Evolutionary conservation across 2,888 invertebrate genomes (phyloP).

Genomic region (Neocrepidodera transversa): DNA sequence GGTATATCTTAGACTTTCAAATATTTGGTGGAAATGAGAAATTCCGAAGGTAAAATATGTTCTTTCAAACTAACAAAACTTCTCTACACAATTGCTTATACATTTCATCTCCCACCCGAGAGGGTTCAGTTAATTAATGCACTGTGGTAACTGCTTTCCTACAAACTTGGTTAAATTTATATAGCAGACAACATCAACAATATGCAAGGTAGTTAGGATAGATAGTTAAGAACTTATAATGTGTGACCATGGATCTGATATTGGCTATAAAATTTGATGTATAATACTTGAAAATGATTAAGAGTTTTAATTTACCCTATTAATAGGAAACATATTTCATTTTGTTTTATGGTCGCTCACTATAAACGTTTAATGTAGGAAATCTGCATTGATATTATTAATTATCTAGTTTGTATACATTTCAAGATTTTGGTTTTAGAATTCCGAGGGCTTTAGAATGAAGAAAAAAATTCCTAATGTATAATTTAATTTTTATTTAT

Average conservation of each 20-base stretch:
- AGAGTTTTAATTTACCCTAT: slow-evolving; percentile 8
- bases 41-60: slow-evolving; percentile 24
- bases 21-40: slow-evolving; percentile 12
- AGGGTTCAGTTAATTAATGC: slow-evolving; percentile 48
- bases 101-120: slow-evolving; percentile 46
- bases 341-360: too few relatives aligned
- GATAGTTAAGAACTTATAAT: slow-evolving; percentile 34
- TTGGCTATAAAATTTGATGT: slow-evolving; percentile 15
- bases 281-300: slow-evolving; percentile 8
- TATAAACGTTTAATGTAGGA: too few relatives aligned
- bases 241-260: slow-evolving; percentile 17
- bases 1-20: slow-evolving; percentile 15
- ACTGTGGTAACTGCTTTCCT: slow-evolving; percentile 46
- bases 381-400: too few relatives aligned
- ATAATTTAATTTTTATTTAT: too few relatives aligned
- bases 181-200: slow-evolving; percentile 42
- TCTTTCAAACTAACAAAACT: slow-evolving; percentile 24
- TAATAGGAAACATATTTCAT: slow-evolving; percentile 5
- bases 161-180: slow-evolving; percentile 46
- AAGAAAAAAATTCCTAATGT: too few relatives aligned
- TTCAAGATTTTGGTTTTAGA: too few relatives aligned
- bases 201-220: slow-evolving; percentile 37
- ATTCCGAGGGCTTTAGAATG: too few relatives aligned
- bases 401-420: too few relatives aligned
- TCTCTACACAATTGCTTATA: slow-evolving; percentile 41